Conservation (phyloP, 1,140 invertebrate species). For the Magallana angulata region DNA sequence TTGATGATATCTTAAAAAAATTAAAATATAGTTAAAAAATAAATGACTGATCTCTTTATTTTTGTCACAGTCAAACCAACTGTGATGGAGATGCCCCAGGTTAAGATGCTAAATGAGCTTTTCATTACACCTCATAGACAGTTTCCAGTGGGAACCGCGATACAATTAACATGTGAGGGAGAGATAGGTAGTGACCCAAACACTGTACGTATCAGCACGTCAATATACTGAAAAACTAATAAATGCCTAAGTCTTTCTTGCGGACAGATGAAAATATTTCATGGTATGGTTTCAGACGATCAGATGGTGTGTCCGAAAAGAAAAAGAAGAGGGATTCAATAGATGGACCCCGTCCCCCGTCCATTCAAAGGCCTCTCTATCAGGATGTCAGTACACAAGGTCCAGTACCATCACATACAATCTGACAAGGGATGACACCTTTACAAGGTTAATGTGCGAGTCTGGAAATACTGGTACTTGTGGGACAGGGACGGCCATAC, state of each 20-base stretch:
- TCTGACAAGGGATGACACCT: not conserved
- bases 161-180: not conserved
- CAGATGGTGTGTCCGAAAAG: not conserved
- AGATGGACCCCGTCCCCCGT: not conserved
- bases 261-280: too few relatives aligned
- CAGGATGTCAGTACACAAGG: not conserved
- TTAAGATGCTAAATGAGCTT: not conserved
- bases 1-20: too few relatives aligned
- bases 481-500: not conserved
- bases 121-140: not conserved
- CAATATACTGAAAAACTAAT: too few relatives aligned
- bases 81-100: not conserved
- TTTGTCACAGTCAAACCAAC: not conserved
- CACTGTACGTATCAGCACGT: not conserved
- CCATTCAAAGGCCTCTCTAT: not conserved
- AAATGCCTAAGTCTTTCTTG: too few relatives aligned
- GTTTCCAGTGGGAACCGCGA: not conserved
- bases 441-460: not conserved
- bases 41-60: too few relatives aligned
- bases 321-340: not conserved
- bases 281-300: not conserved
- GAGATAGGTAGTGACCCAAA: not conserved
- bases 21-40: too few relatives aligned
- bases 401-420: constrained; percentile 11
- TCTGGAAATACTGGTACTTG: not conserved